Conservation (phyloP, 2,113 vertebrate species). For the Peromyscus leucopus region DNA sequence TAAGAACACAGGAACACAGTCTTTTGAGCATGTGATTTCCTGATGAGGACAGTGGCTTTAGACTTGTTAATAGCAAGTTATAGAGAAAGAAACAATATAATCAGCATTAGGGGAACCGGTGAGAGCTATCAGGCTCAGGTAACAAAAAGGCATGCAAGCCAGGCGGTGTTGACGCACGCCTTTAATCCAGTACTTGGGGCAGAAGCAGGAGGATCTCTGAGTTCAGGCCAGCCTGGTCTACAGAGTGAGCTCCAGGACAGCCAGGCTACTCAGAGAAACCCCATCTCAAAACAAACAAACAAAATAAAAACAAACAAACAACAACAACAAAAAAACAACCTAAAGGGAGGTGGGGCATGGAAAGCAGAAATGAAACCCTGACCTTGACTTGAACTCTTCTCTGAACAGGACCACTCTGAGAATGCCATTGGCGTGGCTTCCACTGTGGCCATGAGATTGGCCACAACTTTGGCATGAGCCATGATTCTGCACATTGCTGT, state of each 20-base stretch:
- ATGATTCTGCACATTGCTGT: constrained; percentile 93
- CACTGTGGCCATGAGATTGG: constrained; percentile 99
- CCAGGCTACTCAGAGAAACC: background rate
- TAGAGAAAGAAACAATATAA: background rate
- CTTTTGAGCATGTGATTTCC: background rate
- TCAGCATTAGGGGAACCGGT: background rate
- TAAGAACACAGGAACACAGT: background rate
- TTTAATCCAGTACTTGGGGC: background rate
- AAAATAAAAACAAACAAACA: background rate
- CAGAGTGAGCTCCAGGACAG: background rate
- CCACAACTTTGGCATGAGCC: constrained; percentile 99
- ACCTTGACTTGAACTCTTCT: background rate
- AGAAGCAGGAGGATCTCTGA: background rate
- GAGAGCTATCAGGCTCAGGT: background rate
- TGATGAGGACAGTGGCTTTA: background rate
- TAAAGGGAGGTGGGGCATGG: fast-evolving
- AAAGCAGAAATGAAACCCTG: background rate
- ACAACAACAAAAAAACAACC: background rate
- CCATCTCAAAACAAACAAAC: background rate
- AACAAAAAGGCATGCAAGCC: background rate
- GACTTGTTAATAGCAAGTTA: background rate
- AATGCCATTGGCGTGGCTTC: constrained; percentile 95
- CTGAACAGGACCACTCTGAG: constrained; percentile 94
- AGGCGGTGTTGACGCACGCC: fast-evolving
- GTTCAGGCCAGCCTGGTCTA: background rate